phyloP scores from a whole-genome alignment of 1,140 invertebrate genomes.

The Acyrthosiphon pisum region DNA sequence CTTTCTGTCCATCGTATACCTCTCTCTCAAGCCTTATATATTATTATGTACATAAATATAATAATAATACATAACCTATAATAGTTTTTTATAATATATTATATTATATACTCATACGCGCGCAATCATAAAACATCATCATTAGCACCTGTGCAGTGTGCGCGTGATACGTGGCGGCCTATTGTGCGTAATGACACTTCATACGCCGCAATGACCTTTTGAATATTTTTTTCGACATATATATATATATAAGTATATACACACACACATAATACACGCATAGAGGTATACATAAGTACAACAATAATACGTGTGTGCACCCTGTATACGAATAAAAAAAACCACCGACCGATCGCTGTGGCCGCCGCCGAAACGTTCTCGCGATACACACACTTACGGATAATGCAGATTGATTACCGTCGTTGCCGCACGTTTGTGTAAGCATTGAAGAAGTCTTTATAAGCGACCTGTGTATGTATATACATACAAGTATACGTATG shows the following conservation, averaged over 20 bases:
- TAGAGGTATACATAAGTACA: neutral
- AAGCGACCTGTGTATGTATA: neutral
- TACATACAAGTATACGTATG: neutral
- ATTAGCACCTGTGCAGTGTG: constrained; percentile 25
- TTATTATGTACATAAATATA: neutral
- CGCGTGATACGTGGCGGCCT: constrained; percentile 25
- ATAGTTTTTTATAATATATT: constrained; percentile 6
- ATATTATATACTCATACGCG: neutral
- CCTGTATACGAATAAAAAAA: neutral
- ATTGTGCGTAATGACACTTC: constrained; percentile 26
- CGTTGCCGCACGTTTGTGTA: constrained; percentile 6
- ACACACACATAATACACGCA: neutral
- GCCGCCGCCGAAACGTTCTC: constrained; percentile 29
- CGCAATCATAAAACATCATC: constrained; percentile 50
- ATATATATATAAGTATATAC: too few species aligned
- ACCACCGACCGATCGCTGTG: neutral
- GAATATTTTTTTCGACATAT: neutral
- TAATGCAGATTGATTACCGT: constrained; percentile 54
- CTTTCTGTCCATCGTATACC: neutral
- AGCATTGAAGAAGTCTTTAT: constrained; percentile 42
- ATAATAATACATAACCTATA: constrained; percentile 2
- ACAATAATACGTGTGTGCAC: neutral
- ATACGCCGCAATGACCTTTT: constrained; percentile 36
- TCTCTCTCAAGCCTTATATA: neutral
- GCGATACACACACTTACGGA: constrained; percentile 20